Evolutionary conservation across 2,113 vertebrate species (phyloP).

Genomic region (Entelurus aequoreus): DNA sequence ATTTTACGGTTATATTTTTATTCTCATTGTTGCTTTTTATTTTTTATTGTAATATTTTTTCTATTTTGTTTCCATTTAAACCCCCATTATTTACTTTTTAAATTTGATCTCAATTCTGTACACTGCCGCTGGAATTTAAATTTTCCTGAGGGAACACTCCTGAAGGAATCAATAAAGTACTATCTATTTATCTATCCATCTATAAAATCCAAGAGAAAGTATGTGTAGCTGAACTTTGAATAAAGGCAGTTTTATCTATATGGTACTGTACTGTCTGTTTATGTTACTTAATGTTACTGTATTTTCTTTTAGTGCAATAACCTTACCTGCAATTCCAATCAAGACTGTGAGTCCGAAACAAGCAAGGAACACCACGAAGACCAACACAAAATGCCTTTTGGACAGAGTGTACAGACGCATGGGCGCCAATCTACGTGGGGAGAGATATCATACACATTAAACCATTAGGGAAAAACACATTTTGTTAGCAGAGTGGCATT

Average conservation of each 20-base stretch:
- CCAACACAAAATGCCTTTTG: conserved; percentile 92
- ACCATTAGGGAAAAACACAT: not conserved
- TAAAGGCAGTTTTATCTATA: not conserved
- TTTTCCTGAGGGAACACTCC: no score
- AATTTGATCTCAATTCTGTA: no score
- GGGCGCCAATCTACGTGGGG: conserved; percentile 81
- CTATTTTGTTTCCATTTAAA: no score
- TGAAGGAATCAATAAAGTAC: no score
- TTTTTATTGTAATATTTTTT: no score
- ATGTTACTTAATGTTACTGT: not conserved
- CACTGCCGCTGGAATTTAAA: no score
- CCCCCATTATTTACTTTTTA: no score
- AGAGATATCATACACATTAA: conserved; percentile 13
- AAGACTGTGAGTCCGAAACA: conserved; percentile 90
- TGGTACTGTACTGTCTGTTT: no score
- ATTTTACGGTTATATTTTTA: no score
- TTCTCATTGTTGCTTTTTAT: no score
- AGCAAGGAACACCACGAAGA: conserved; percentile 88
- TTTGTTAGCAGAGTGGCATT: not conserved
- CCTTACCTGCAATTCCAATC: conserved; percentile 84
- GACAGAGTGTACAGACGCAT: conserved; percentile 95
- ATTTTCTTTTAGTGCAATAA: not conserved
- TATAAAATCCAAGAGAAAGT: no score
- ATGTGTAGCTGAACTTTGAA: not conserved
- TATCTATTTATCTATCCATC: no score